Evolutionary conservation across 2,113 vertebrate genomes (phyloP), one percentile per base, ranked within the genome.

Genomic region (Bettongia penicillata): DNA sequence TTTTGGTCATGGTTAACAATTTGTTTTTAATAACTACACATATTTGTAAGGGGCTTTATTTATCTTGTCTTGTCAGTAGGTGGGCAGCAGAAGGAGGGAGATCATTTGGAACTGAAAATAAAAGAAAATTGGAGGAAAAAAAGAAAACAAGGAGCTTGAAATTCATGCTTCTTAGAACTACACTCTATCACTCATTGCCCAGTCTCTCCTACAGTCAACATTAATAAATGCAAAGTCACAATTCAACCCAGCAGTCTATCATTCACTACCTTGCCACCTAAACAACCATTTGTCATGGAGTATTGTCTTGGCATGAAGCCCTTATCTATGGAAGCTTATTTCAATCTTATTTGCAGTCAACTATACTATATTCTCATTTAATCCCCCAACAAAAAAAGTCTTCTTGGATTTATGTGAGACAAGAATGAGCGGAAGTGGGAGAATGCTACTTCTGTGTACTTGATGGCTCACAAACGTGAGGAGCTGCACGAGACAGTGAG

Each of bases 271-370:
- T 96, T 92, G 90, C 89, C 50, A 37, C 77, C 90, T 95, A 92
- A 95, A 94, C 94, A 95, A 94, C 89, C 49, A 53, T 43, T 90
- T 48, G 47, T 84, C n/a, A 84, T 37, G 19, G 68, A 93, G 51
- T 37, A 37, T 51, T 68, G 92, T 89, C 16, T 92, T 93, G 53
- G n/a, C 1, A 51, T 90, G 77, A 93, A 96, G 25, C 50, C 55
- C 93, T 95, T 93, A 95, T 61, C 94, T 95, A 47, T 77, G 93
- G 93, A 84, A 47, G 52, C 23, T 93, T 7, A 90, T 77, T 89
- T 96, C 94, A 84, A 7, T 84, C 16, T 84, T 84, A 43, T 84
- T 84, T 84, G n/a, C n/a, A 84, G 68, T 84, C 7, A 43, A 84
- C n/a, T 84, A 4, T 84, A 84, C 19, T 43, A 84, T 84, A 43